Conservation (phyloP, 2,797 vertebrate genomes). For the Podarcis siculus region DNA sequence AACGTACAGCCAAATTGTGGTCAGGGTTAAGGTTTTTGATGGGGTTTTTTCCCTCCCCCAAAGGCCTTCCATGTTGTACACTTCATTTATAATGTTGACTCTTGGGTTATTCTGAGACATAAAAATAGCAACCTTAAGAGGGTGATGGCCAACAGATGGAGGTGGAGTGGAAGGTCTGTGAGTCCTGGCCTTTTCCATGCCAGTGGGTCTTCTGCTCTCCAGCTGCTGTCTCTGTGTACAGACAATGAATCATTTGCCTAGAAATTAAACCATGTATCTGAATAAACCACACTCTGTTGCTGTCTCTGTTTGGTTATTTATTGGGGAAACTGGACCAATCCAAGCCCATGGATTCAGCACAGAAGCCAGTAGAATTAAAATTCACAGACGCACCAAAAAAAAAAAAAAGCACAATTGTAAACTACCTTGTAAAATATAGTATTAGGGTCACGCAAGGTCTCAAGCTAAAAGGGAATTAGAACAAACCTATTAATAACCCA, state of each 20-base stretch:
- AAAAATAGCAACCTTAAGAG: conserved; percentile 37
- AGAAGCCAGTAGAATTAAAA: conserved; percentile 74
- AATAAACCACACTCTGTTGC: conserved; percentile 65
- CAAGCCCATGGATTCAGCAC: conserved; percentile 66
- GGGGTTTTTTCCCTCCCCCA: neutral
- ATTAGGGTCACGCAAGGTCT: conserved; percentile 64
- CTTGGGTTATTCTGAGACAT: conserved; percentile 44
- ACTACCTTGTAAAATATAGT: conserved; percentile 61
- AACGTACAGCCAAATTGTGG: conserved; percentile 34
- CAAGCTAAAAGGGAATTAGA: conserved; percentile 69
- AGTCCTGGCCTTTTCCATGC: conserved; percentile 27
- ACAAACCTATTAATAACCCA: conserved; percentile 69
- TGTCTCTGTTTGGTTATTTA: conserved; percentile 72
- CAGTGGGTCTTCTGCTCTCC: conserved; percentile 46
- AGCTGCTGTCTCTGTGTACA: conserved; percentile 66
- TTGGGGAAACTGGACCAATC: conserved; percentile 64
- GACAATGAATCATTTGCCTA: conserved; percentile 70
- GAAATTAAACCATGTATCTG: conserved; percentile 69
- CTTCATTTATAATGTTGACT: conserved; percentile 30
- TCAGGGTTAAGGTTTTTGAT: conserved; percentile 1
- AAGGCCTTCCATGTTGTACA: conserved; percentile 10
- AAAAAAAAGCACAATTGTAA: conserved; percentile 46
- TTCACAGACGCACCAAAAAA: conserved; percentile 64
- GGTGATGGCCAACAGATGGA: conserved; percentile 36
- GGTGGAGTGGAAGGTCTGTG: neutral